Evolutionary conservation across 2,888 invertebrate species (phyloP).

Genomic region (Argynnis bischoffii): DNA sequence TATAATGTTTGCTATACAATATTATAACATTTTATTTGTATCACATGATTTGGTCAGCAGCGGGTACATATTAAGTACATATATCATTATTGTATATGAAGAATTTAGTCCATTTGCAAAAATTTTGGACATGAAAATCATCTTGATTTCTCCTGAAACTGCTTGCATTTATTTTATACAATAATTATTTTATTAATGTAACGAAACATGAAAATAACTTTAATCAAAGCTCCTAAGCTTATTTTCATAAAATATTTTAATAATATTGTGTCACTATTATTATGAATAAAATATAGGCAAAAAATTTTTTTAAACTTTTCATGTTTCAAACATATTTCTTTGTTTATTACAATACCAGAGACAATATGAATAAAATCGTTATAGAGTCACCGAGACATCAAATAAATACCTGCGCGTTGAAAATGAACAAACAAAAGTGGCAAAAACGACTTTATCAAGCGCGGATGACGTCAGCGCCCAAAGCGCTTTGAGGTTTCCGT

Average conservation of each 20-base stretch:
- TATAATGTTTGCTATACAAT: slow-evolving; percentile 8
- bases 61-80: not conserved
- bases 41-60: not conserved
- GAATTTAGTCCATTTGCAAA: too few species aligned
- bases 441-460: slow-evolving; percentile 43
- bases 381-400: slow-evolving; percentile 23
- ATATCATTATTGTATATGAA: not conserved
- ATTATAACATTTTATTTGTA: slow-evolving; percentile 10
- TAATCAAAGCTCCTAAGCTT: too few species aligned
- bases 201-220: too few species aligned
- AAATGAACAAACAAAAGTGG: slow-evolving; percentile 43
- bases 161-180: too few species aligned
- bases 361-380: slow-evolving; percentile 20
- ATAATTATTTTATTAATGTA: too few species aligned
- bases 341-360: not conserved
- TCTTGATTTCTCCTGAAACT: too few species aligned
- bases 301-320: not conserved
- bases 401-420: slow-evolving; percentile 41
- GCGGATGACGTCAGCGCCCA: slow-evolving; percentile 42
- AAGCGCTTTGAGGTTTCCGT: slow-evolving; percentile 45
- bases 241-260: too few species aligned
- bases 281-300: too few species aligned
- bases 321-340: not conserved
- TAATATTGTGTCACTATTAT: too few species aligned
- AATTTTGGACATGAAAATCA: too few species aligned